Conservation (phyloP, 2,888 invertebrate species). For the Ypsolopha scabrella region DNA sequence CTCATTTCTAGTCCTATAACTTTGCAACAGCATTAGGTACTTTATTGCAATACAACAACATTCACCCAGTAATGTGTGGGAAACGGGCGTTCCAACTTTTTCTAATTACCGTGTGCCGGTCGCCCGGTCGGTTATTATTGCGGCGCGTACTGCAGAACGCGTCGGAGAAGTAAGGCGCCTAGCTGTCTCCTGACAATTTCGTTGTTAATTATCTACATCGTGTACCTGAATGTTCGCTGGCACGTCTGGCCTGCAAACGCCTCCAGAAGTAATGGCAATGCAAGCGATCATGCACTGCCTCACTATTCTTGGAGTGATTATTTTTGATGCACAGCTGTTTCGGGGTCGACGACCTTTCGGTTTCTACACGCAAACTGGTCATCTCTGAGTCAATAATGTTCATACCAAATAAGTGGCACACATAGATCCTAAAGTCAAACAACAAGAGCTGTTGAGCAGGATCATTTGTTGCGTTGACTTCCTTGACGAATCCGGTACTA, state of each 20-base stretch:
- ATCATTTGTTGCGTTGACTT: not conserved
- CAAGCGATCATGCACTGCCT: constrained; percentile 24
- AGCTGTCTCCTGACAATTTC: constrained; percentile 63
- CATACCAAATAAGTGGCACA: too few species aligned
- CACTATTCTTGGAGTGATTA: constrained; percentile 31
- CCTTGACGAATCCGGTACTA: constrained; percentile 12
- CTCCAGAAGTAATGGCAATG: constrained; percentile 44
- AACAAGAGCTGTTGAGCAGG: not conserved
- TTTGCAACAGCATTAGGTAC: constrained; percentile 15
- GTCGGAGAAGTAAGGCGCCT: constrained; percentile 58
- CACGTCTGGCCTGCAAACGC: constrained; percentile 47
- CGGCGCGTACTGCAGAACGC: constrained; percentile 46
- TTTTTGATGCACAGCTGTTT: constrained; percentile 36
- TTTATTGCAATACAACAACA: constrained; percentile 31
- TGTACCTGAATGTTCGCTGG: constrained; percentile 18
- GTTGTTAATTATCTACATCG: constrained; percentile 48
- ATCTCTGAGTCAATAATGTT: not conserved
- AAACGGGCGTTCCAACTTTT: constrained; percentile 47
- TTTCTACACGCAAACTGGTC: not conserved
- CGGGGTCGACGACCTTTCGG: constrained; percentile 23
- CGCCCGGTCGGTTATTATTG: constrained; percentile 50
- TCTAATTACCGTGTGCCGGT: constrained; percentile 49
- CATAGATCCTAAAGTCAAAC: not conserved
- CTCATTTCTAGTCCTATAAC: constrained; percentile 28
- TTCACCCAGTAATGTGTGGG: constrained; percentile 52